These are phyloP conservation scores for Cyrtodaria siliqua DNA, from an alignment of 2,888 invertebrate genomes.

Conservation along the genomic window DNA sequence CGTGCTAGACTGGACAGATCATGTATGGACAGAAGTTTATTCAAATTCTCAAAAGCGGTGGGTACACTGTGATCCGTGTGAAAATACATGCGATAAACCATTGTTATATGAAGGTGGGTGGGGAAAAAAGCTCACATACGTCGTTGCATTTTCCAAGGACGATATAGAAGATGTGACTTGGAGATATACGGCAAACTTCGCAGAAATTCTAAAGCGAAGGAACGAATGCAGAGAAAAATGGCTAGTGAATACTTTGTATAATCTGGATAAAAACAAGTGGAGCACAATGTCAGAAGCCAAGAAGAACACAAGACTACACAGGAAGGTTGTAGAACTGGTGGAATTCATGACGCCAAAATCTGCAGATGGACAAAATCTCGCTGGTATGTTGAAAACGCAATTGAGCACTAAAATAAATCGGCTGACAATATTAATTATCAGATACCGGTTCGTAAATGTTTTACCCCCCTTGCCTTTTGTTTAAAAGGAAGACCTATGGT, in stretches of 20 bases:
- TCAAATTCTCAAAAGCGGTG: slow-evolving; percentile 90
- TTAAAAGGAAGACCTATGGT: no score
- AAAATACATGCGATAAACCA: slow-evolving; percentile 94
- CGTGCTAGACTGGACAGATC: slow-evolving; percentile 93
- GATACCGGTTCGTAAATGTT: no score
- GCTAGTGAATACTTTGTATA: slow-evolving; percentile 79
- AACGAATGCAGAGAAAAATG: slow-evolving; percentile 84
- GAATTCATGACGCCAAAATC: slow-evolving; percentile 89
- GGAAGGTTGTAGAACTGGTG: slow-evolving; percentile 89
- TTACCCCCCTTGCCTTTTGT: no score
- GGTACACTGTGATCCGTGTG: slow-evolving; percentile 98
- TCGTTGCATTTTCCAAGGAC: slow-evolving; percentile 94
- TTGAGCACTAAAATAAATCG: no score
- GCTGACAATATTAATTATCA: no score
- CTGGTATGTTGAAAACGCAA: slow-evolving; percentile 87
- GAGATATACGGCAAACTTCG: slow-evolving; percentile 89
- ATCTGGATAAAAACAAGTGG: slow-evolving; percentile 76
- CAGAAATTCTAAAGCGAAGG: slow-evolving; percentile 78
- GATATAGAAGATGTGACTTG: slow-evolving; percentile 96
- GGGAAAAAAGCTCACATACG: slow-evolving; percentile 93
- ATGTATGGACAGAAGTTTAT: slow-evolving; percentile 98
- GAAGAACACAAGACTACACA: slow-evolving; percentile 71
- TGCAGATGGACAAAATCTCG: slow-evolving; percentile 87
- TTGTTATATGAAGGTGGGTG: slow-evolving; percentile 93
- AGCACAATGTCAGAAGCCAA: slow-evolving; percentile 69